These are phyloP conservation scores for Anniella stebbinsi DNA, from an alignment of 2,797 vertebrate genomes.

Conservation along the genomic window DNA sequence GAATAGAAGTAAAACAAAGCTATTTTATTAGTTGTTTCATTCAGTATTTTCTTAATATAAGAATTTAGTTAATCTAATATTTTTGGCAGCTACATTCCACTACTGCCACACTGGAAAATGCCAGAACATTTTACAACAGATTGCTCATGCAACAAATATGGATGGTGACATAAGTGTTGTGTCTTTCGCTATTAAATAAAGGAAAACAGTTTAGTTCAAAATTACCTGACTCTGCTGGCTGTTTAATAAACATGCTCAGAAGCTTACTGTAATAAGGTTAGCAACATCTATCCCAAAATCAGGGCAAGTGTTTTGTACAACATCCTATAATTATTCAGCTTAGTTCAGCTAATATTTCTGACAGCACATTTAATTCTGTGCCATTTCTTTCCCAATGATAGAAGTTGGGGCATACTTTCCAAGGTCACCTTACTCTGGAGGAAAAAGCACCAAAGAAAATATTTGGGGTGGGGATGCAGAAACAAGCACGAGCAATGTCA, in stretches of 20 bases:
- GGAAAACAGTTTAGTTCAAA: constrained; percentile 24
- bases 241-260: constrained; percentile 20
- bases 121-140: constrained; percentile 30
- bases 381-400: no score
- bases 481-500: not conserved
- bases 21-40: not conserved
- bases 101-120: constrained; percentile 12
- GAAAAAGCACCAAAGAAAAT: not conserved
- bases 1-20: not conserved
- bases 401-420: not conserved
- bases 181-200: constrained; percentile 30
- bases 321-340: not conserved
- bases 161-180: constrained; percentile 25
- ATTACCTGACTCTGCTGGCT: constrained; percentile 6
- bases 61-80: constrained; percentile 6
- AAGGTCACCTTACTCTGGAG: not conserved
- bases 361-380: not conserved
- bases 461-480: not conserved
- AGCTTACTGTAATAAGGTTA: not conserved
- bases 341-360: not conserved
- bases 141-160: constrained; percentile 27
- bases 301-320: not conserved
- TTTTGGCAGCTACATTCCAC: constrained; percentile 20
- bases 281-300: not conserved
- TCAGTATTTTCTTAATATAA: not conserved